Base-by-base conservation (phyloP, 2,797 vertebrate genomes). In the Rachycentron canadum region DNA sequence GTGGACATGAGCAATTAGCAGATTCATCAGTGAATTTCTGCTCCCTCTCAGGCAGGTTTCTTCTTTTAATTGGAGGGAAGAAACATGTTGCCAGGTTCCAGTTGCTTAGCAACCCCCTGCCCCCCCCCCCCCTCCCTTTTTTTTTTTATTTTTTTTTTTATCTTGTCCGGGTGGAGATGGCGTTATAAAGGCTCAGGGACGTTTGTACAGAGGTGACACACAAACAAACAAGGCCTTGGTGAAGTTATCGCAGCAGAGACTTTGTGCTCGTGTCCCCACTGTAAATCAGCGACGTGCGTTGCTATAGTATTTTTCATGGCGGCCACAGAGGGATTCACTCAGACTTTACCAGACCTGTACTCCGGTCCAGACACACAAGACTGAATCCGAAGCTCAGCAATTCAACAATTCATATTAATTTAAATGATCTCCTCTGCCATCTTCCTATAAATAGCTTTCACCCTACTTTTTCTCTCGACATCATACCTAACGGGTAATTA, bases 81-180 rank as follows among this genome's bases (percentile, higher is more conserved):
- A 73, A 78, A 64, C 78, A 79, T 34, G 73, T 57, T 82, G 91
- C 86, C 76, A 76, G 87, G 85, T 82, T 86, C 79, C 82, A 86
- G 95, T 96, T 95, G 93, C 95, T 86, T 90, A 92, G 94, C 93
- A 95, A 96, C 94, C 66, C 65, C n/a, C n/a, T n/a, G n/a, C n/a
- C n/a, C 32, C 32, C 32, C 32, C 32, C 32, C 32, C 3, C 32
- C 32, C 7, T 32, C 7, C 32, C 7, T 32, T 65, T 84, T n/a
- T 14, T 36, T 23, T 90, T 85, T 68, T 65, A 83, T 13, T 13
- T 69, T 65, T 84, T 21, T 21, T 32, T n/a, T 90, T 86, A 88
- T 87, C 74, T 56, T 12, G 34, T 86, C 82, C 79, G 69, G 73
- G 76, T 40, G 82, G 86, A 89, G 82, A 69, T 59, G 21, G 36